These are phyloP conservation scores for Lacerta agilis DNA, from an alignment of 2,797 vertebrate genomes.

Conservation along the genomic window DNA sequence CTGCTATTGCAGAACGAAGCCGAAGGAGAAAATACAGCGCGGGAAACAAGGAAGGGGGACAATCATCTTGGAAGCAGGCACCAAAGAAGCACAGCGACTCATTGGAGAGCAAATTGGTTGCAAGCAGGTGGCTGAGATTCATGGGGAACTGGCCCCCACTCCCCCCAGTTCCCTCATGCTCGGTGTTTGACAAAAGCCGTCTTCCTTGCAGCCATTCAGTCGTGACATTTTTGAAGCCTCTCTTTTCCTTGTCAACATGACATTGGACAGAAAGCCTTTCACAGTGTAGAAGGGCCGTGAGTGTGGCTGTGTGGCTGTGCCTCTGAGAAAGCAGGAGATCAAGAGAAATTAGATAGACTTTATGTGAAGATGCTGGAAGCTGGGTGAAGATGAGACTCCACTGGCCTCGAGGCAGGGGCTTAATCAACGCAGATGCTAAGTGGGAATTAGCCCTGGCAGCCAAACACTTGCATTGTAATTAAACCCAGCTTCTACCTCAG, in stretches of 20 bases:
- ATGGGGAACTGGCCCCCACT: background rate
- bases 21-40: background rate
- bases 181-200: slow-evolving; percentile 45
- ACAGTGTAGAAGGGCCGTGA: background rate
- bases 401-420: background rate
- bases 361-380: background rate
- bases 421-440: background rate
- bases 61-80: background rate
- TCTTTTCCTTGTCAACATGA: slow-evolving; percentile 59
- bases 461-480: background rate
- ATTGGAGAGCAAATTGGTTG: background rate
- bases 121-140: background rate
- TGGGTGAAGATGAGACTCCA: slow-evolving; percentile 7
- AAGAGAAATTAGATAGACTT: background rate
- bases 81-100: background rate
- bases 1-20: slow-evolving; percentile 3
- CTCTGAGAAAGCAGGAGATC: background rate
- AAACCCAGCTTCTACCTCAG: background rate
- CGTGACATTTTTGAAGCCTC: slow-evolving; percentile 41
- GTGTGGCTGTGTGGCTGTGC: no score
- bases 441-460: background rate
- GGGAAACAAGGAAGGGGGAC: background rate
- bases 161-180: background rate
- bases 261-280: slow-evolving; percentile 40
- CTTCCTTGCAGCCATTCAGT: slow-evolving; percentile 49